Evolutionary conservation across 2,888 invertebrate species (phyloP), one percentile per base, ranked within the genome.

Genomic region (Rhamphomyia laevipes): DNA sequence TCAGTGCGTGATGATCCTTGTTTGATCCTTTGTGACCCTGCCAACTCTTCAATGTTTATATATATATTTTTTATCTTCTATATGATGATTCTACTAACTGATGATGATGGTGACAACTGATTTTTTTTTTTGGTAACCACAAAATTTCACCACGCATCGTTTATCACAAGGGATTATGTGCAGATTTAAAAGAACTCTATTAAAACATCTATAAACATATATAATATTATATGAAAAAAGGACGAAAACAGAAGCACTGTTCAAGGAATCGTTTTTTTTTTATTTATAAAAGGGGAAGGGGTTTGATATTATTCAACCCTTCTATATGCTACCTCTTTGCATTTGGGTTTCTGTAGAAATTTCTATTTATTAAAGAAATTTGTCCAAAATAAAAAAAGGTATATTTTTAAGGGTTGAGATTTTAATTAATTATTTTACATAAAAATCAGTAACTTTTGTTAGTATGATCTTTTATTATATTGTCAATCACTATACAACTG

Each of bases 81-180:
- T 23, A 35, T 42, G 21, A 27, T 42, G 27, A 15, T 23, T 42
- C 18, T 35, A n/a, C 13, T 35, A n/a, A 35, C 33, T 40, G 17
- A 40, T 40, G 18, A 40, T 40, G 40, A 18, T 18, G 40, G 40
- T 40, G 40, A 40, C 40, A 40, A 40, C 40, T 15, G 40, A 40
- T 18, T 40, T 27, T 27, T 27, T 13, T 35, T 35, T 35, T 45
- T 37, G 40, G 13, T 40, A 48, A 31, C 42, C 45, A 43, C 49
- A 45, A 35, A 49, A 45, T 45, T 49, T 31, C 45, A 45, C 35
- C 40, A 37, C 44, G 40, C 46, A 47, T 41, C 50, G 40, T 50
- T 50, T 50, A 50, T 50, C 44, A 47, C 47, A 38, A 37, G 40
- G 43, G 45, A 46, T 46, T 50, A 40, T 40, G 18, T 27, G 23